These are phyloP conservation scores for Ophioninae sp. DNA, from an alignment of 2,888 invertebrate species.

Conservation along the genomic window DNA sequence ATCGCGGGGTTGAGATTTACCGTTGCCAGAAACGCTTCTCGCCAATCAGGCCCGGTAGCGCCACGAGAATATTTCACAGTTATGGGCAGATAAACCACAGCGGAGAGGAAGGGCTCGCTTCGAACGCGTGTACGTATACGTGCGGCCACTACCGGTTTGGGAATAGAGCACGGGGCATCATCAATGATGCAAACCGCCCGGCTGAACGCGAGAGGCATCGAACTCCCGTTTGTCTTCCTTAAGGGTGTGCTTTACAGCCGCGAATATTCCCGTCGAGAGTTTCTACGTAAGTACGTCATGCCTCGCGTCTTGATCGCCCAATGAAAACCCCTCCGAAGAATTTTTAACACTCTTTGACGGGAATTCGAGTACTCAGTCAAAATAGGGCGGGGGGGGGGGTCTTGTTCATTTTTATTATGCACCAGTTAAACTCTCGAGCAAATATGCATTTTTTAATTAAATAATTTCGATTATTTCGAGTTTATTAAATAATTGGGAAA, in stretches of 20 bases:
- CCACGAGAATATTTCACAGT: constrained; percentile 77
- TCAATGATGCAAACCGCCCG: constrained; percentile 78
- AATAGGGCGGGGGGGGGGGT: background rate
- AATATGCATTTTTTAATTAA: too few species aligned
- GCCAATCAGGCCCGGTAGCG: constrained; percentile 73
- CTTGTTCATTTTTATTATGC: background rate
- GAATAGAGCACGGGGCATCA: constrained; percentile 73
- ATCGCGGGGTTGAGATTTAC: constrained; percentile 69
- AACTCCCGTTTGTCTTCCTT: constrained; percentile 79
- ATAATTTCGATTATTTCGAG: too few species aligned
- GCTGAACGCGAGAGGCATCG: constrained; percentile 69
- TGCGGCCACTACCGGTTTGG: constrained; percentile 75
- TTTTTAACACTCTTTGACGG: background rate
- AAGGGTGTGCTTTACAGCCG: constrained; percentile 75
- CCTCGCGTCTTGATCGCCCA: constrained; percentile 38
- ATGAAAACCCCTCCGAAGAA: constrained; percentile 18
- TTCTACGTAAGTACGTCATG: constrained; percentile 60
- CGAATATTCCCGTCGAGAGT: constrained; percentile 72
- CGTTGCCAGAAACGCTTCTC: constrained; percentile 68
- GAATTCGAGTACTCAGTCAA: background rate
- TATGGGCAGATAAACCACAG: constrained; percentile 79
- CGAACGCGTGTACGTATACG: background rate
- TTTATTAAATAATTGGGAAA: too few species aligned
- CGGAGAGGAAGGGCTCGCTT: constrained; percentile 68
- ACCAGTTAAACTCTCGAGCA: too few species aligned